Base-by-base conservation (phyloP, 2,113 vertebrate species). In the Orthonyx spaldingii region DNA sequence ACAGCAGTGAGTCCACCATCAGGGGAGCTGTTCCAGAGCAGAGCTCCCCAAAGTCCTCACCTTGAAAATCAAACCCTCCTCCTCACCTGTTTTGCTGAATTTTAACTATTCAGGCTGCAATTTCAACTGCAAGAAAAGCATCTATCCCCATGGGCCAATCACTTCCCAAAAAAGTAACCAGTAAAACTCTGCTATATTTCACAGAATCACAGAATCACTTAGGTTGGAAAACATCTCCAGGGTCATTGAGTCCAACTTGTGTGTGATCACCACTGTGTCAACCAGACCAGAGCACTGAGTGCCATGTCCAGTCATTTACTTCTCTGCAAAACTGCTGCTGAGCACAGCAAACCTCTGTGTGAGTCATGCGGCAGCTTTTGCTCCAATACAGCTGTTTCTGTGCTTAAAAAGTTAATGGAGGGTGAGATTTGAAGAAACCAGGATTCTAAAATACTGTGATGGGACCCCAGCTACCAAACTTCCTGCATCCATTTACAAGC, bases 11-110 rank as follows among this genome's bases (percentile, higher is more conserved):
- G 35, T 35, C 19, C 52, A 37, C 7, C 53, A 7, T 3, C 49
- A 44, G 0, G 0, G 14, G 49, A 37, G 26, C 18, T 28, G 56
- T 2, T 2, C 4, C 26, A 69, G 11, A 0, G 6, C 7, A 57
- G 16, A 64, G n/a, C 12, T 80, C 59, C 49, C 22, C 21, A 2
- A 59, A 50, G 24, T 7, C 27, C 61, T 53, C 17, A 21, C 10
- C 8, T 57, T 46, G 42, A 60, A 89, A 70, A 20, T 20, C 33
- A 33, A 84, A 23, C 27, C 42, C 1, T 26, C 13, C 61, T 66
- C 52, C 35, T 37, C 0, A 0, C 42, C 9, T 61, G 35, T 24
- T 93, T 66, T 44, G 44, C 39, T 82, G 52, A 37, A 68, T 82
- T 84, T 68, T 41, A 84, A 17, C 35, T 33, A 24, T 32, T 61